Conservation (phyloP, 2,797 vertebrate genomes). For the Neoniphon sammara region DNA sequence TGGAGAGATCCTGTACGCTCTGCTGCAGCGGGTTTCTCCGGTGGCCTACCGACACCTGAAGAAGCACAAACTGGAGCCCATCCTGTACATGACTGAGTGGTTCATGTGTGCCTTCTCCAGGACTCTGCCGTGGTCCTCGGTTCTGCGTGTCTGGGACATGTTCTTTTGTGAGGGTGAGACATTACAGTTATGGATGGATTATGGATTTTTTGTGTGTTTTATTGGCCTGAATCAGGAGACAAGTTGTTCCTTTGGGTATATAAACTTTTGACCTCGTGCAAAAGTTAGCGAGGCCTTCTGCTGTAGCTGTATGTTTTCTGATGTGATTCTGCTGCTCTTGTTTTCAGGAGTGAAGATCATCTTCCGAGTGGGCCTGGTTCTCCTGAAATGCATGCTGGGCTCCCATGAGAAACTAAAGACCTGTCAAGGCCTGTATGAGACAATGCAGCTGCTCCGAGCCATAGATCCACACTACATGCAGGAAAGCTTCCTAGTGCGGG, state of each 20-base stretch:
- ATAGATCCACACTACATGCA: slow-evolving; percentile 91
- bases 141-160: slow-evolving; percentile 98
- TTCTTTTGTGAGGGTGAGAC: slow-evolving; percentile 96
- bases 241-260: neutral
- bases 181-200: no score
- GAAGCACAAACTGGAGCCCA: slow-evolving; percentile 94
- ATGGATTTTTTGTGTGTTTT: neutral
- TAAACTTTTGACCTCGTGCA: no score
- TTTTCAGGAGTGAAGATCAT: slow-evolving; percentile 94
- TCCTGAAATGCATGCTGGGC: slow-evolving; percentile 91
- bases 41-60: slow-evolving; percentile 92
- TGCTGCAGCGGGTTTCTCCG: slow-evolving; percentile 89
- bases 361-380: slow-evolving; percentile 95
- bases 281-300: neutral
- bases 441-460: slow-evolving; percentile 90
- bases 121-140: slow-evolving; percentile 95
- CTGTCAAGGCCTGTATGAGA: slow-evolving; percentile 95
- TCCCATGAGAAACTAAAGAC: slow-evolving; percentile 92
- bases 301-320: slow-evolving; percentile 2
- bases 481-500: slow-evolving; percentile 90
- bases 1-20: slow-evolving; percentile 93
- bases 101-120: slow-evolving; percentile 99
- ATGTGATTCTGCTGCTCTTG: neutral
- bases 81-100: slow-evolving; percentile 99
- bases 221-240: neutral